A percentile compares a stretch with the other conserved stretches of the same genome.
Conservation (phyloP, 2,113 vertebrate species). For the Phrynosoma blainvillii region DNA sequence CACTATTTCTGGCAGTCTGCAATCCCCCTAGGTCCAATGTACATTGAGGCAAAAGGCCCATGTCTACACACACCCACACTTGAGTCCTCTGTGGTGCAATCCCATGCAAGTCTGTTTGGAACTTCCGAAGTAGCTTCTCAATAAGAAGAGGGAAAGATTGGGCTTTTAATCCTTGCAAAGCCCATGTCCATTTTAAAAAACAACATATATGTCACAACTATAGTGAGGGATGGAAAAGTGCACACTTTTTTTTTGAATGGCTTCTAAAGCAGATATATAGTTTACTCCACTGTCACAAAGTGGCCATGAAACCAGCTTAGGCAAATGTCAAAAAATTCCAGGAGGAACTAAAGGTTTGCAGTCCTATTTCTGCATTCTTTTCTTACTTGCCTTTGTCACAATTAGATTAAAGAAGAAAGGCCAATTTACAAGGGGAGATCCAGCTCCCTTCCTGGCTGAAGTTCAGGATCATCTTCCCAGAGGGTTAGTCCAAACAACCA, state of each 20-base stretch:
- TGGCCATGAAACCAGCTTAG: not conserved
- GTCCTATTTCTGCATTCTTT: not conserved
- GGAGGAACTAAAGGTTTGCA: not conserved
- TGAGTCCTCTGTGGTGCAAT: not conserved
- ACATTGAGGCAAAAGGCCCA: too few species aligned
- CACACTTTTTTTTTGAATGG: not conserved
- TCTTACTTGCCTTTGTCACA: not conserved
- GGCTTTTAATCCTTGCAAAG: not conserved
- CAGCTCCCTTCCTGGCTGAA: not conserved
- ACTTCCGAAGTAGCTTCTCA: not conserved
- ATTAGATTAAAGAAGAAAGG: not conserved
- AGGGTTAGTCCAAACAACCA: not conserved
- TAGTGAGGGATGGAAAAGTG: not conserved
- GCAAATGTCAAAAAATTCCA: not conserved
- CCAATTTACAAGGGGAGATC: not conserved
- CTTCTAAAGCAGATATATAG: too few species aligned
- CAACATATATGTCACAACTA: too few species aligned
- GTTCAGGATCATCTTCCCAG: not conserved
- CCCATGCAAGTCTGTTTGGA: not conserved
- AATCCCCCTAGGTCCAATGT: not conserved
- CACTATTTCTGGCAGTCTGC: not conserved
- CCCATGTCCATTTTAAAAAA: not conserved
- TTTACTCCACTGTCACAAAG: not conserved
- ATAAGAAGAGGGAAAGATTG: not conserved
- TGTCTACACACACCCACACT: too few species aligned